Percentiles rank a stretch among this genome's conserved stretches.
These are phyloP conservation scores for Stichodactyla helianthus DNA, from an alignment of 64 coral and sea anemone genomes.

Conservation along the genomic window DNA sequence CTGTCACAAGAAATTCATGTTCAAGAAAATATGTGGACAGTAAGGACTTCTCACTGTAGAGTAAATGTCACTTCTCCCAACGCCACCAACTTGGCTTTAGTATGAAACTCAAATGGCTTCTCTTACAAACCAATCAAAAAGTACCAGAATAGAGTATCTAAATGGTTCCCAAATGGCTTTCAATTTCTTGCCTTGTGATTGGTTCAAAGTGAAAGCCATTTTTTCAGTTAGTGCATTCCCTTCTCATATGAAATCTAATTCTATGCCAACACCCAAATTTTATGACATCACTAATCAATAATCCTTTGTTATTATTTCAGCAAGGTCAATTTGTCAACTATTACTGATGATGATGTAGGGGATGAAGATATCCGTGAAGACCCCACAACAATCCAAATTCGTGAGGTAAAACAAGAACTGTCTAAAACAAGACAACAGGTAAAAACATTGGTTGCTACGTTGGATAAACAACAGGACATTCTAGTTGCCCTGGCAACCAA, in stretches of 20 bases:
- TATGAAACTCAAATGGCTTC: no score
- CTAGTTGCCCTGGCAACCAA: conserved; percentile 31
- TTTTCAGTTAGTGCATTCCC: no score
- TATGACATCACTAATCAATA: not conserved
- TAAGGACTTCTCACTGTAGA: not conserved
- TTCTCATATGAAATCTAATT: no score
- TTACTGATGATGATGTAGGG: conserved; percentile 11
- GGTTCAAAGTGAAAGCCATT: no score
- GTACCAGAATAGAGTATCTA: no score
- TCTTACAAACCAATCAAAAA: no score
- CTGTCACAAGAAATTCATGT: not conserved
- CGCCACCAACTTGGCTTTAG: no score
- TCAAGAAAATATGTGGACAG: conserved; percentile 2
- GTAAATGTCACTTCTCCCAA: not conserved
- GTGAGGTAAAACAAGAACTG: conserved; percentile 44
- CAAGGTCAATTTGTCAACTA: not conserved
- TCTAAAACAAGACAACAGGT: conserved; percentile 30
- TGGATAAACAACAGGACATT: conserved; percentile 46
- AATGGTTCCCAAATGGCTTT: no score
- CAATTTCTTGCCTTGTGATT: no score
- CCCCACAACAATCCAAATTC: conserved; percentile 27
- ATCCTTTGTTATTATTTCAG: not conserved
- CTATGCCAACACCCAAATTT: not conserved
- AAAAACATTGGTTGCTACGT: conserved; percentile 24
- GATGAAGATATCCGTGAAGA: conserved; percentile 37